These are phyloP conservation scores for Fregata magnificens DNA, from an alignment of 2,113 vertebrate genomes.

Conservation along the genomic window DNA sequence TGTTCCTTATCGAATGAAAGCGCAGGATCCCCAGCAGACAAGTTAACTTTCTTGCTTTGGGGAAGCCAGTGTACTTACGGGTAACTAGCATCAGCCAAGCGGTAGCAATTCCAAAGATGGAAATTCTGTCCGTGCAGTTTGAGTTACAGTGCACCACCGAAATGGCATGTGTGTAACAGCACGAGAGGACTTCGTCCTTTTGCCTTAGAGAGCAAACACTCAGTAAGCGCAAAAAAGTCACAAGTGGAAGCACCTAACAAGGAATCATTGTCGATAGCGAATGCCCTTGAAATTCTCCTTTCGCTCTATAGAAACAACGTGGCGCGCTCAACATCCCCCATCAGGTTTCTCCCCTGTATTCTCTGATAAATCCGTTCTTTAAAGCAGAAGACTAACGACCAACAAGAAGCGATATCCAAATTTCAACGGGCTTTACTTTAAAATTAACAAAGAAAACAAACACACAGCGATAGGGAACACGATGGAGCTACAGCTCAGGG, in stretches of 20 bases:
- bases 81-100: not conserved
- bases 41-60: not conserved
- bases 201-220: not conserved
- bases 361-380: not conserved
- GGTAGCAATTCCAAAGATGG: constrained; percentile 49
- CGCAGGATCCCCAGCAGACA: not conserved
- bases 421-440: not conserved
- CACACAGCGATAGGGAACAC: rapidly evolving
- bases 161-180: not conserved
- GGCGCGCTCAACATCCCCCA: not conserved
- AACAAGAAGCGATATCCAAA: not conserved
- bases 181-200: not conserved
- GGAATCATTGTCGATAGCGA: not conserved
- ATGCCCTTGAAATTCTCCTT: not conserved
- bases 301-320: rapidly evolving
- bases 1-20: not conserved
- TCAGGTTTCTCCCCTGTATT: not conserved
- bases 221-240: not conserved
- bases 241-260: not conserved
- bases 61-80: not conserved
- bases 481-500: not conserved
- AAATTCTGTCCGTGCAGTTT: not conserved
- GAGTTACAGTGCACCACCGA: not conserved
- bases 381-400: not conserved
- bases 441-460: constrained; percentile 44